Percentiles rank a stretch among this genome's conserved stretches.
Conservation (phyloP, 2,888 invertebrate genomes). For the Melanostoma scalare region DNA sequence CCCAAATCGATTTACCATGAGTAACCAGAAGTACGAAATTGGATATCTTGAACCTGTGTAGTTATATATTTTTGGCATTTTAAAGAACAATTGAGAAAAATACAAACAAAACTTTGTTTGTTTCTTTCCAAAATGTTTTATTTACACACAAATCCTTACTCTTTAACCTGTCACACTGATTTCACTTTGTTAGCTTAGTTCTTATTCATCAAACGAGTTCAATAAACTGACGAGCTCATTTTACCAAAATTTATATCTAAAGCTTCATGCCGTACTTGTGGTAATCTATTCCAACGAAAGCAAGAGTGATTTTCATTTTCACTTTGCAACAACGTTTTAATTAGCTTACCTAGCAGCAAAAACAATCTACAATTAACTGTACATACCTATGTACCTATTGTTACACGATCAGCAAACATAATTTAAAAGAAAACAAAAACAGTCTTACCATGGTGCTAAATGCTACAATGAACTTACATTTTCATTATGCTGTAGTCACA, state of each 20-base stretch:
- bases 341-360: slow-evolving; percentile 34
- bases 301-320: slow-evolving; percentile 66
- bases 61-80: too few relatives aligned
- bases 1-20: too few relatives aligned
- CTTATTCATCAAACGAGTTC: slow-evolving; percentile 31
- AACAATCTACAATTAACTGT: too few relatives aligned
- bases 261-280: neutral
- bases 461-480: slow-evolving; percentile 36
- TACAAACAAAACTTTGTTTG: too few relatives aligned
- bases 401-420: neutral
- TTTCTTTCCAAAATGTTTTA: too few relatives aligned
- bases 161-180: neutral
- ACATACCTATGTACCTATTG: too few relatives aligned
- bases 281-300: slow-evolving; percentile 43
- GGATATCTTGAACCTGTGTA: too few relatives aligned
- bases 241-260: slow-evolving; percentile 35
- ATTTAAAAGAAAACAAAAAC: too few relatives aligned
- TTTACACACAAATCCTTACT: neutral
- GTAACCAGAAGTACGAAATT: too few relatives aligned
- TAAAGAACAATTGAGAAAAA: too few relatives aligned
- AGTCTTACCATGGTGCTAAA: slow-evolving; percentile 11
- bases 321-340: slow-evolving; percentile 24
- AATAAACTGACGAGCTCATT: slow-evolving; percentile 49
- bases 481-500: slow-evolving; percentile 31
- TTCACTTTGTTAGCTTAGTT: neutral